These are phyloP conservation scores for Colinus virginianus DNA, from an alignment of 2,113 vertebrate species.

Conservation along the genomic window DNA sequence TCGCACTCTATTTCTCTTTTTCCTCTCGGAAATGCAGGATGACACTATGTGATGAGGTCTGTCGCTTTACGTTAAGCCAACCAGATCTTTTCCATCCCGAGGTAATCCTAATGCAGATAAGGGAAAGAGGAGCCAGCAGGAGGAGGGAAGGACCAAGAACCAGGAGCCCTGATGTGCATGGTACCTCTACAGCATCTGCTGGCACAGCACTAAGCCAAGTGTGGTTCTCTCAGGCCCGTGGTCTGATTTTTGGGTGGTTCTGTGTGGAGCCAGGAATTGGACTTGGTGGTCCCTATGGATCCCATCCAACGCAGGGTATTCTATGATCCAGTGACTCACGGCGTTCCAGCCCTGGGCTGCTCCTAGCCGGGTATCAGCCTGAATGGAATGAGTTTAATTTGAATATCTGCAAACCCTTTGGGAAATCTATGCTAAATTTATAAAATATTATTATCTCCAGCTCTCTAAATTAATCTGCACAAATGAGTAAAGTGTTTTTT, in stretches of 20 bases:
- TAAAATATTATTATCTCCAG: background rate
- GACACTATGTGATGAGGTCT: constrained; percentile 54
- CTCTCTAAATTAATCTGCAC: constrained; percentile 11
- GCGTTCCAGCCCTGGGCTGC: background rate
- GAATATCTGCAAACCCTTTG: background rate
- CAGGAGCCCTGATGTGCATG: rapidly evolving
- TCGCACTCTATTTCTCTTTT: constrained; percentile 44
- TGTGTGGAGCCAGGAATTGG: too few species aligned
- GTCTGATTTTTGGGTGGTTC: too few species aligned
- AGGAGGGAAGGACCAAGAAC: background rate
- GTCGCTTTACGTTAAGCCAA: constrained; percentile 60
- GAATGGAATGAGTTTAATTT: background rate
- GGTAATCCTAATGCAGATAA: background rate
- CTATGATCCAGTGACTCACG: rapidly evolving
- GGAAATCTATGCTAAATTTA: background rate
- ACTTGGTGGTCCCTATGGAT: background rate
- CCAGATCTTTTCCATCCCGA: background rate
- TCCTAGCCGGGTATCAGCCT: background rate
- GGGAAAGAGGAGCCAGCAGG: background rate
- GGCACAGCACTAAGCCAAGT: background rate
- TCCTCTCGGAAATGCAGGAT: constrained; percentile 58
- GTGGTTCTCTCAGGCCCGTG: too few species aligned
- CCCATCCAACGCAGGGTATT: background rate
- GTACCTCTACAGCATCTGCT: background rate
- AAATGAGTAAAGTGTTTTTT: background rate